phyloP scores from a whole-genome alignment of 2,113 vertebrate genomes.

The Pedionomus torquatus region DNA sequence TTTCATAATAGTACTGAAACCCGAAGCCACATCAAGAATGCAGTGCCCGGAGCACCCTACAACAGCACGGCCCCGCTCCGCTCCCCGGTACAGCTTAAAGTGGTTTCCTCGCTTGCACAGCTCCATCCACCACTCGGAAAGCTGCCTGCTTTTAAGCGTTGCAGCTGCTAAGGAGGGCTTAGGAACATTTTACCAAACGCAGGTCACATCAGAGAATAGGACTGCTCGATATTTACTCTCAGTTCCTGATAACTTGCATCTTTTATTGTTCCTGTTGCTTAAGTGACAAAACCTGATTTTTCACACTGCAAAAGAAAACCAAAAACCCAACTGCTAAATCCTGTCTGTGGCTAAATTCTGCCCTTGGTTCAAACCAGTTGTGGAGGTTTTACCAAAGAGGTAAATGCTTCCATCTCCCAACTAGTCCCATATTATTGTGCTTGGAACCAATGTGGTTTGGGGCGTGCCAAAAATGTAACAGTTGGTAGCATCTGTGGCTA shows the following conservation, averaged over 20 bases:
- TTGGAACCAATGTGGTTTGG: not conserved
- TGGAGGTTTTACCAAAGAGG: not conserved
- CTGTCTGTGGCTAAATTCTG: not conserved
- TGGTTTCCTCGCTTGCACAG: conserved; percentile 19
- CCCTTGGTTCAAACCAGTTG: not conserved
- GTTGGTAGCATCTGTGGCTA: not conserved
- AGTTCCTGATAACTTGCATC: not conserved
- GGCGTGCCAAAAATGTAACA: not conserved
- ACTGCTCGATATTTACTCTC: not conserved
- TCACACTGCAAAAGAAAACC: not conserved
- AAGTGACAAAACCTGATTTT: not conserved
- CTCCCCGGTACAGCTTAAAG: not conserved
- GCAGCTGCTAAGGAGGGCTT: not conserved
- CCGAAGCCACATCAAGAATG: conserved; percentile 66
- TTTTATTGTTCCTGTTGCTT: not conserved
- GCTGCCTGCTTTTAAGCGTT: not conserved
- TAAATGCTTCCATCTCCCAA: conserved; percentile 3
- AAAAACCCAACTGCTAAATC: too few relatives aligned
- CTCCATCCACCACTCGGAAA: conserved; percentile 14
- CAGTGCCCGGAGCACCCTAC: conserved; percentile 27
- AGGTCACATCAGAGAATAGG: not conserved
- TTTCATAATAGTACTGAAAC: conserved; percentile 69
- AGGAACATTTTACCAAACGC: not conserved
- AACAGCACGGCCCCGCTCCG: not conserved
- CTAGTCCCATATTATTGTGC: not conserved